These are phyloP conservation scores for Metopolophium dirhodum DNA, from an alignment of 1,140 invertebrate species.

Conservation along the genomic window DNA sequence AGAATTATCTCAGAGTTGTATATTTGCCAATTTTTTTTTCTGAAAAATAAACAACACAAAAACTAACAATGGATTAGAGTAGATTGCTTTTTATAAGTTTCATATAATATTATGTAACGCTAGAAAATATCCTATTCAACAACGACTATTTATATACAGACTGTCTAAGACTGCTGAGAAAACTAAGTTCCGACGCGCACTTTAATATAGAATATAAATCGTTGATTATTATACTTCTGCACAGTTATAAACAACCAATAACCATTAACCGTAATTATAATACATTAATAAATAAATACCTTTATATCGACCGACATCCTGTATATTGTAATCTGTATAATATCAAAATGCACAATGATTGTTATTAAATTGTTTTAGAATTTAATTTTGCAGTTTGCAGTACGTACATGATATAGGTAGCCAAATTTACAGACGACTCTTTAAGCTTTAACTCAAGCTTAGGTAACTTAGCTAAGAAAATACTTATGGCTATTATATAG, in stretches of 20 bases:
- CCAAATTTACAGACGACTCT: too few species aligned
- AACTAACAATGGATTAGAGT: background rate
- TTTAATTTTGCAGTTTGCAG: background rate
- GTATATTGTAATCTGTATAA: background rate
- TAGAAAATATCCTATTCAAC: constrained; percentile 6
- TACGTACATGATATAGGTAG: too few species aligned
- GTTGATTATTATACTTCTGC: background rate
- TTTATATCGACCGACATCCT: background rate
- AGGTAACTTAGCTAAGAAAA: too few species aligned
- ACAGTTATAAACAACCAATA: background rate
- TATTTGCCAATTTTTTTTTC: constrained; percentile 10
- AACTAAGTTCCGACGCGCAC: background rate
- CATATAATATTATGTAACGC: constrained; percentile 16
- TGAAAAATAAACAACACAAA: constrained; percentile 8
- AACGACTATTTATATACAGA: background rate
- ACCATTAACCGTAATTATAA: background rate
- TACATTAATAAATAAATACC: background rate
- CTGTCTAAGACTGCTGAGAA: background rate
- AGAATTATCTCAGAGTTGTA: background rate
- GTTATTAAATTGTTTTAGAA: background rate
- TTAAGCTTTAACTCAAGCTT: too few species aligned
- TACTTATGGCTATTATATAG: too few species aligned
- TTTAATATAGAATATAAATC: background rate
- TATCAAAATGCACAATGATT: background rate
- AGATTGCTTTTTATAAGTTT: constrained; percentile 8